Evolutionary conservation across 1,140 invertebrate species (phyloP).

Genomic region (Cepaea nemoralis): DNA sequence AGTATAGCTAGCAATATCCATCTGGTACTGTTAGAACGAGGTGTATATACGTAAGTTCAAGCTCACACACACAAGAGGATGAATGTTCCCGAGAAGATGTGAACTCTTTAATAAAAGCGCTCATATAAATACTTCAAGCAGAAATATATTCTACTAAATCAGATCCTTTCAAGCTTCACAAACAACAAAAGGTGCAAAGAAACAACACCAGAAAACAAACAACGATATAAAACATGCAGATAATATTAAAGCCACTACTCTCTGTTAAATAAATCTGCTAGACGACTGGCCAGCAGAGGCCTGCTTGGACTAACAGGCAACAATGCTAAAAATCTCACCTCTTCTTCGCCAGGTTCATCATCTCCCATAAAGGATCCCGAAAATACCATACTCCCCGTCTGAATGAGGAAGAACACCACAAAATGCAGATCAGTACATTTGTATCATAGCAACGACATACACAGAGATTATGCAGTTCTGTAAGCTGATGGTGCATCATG

Average conservation of each 20-base stretch:
- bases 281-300: neutral
- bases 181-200: no score
- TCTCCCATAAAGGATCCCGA: conserved; percentile 30
- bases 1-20: no score
- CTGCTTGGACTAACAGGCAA: neutral
- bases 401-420: conserved; percentile 4
- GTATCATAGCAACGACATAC: neutral
- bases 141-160: no score
- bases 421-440: conserved; percentile 18
- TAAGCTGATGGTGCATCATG: neutral
- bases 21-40: no score
- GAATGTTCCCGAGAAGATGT: no score
- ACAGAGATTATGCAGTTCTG: neutral
- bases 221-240: neutral
- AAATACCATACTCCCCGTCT: conserved; percentile 41
- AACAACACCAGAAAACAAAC: no score
- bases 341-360: conserved; percentile 31
- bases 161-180: no score
- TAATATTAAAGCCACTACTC: neutral
- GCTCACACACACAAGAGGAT: no score
- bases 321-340: conserved; percentile 30
- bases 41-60: no score
- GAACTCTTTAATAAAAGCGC: no score
- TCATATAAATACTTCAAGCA: no score
- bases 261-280: neutral